phyloP scores from a whole-genome alignment of 2,888 invertebrate genomes.

The Anoplius nigerrimus region DNA sequence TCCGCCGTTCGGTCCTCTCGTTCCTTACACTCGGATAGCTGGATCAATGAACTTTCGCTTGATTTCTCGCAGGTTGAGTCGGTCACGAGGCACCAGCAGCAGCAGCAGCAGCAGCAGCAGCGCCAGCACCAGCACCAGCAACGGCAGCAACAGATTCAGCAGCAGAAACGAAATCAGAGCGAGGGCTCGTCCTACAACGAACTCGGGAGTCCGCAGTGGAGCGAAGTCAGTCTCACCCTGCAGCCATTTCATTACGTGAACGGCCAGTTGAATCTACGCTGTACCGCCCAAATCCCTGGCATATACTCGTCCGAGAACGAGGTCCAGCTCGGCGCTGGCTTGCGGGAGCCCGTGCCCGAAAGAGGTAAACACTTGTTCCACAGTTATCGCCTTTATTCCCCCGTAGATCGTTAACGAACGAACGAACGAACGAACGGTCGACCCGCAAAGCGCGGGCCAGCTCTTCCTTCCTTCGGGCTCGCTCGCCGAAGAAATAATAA shows the following conservation, averaged over 20 bases:
- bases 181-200: constrained; percentile 37
- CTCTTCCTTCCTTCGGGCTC: background rate
- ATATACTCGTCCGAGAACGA: constrained; percentile 83
- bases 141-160: constrained; percentile 39
- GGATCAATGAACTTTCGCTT: constrained; percentile 34
- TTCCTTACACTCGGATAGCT: background rate
- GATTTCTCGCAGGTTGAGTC: constrained; percentile 62
- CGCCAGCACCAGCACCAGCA: background rate
- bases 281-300: constrained; percentile 82
- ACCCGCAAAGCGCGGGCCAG: no score
- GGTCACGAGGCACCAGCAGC: constrained; percentile 47
- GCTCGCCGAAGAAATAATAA: no score
- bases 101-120: background rate
- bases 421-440: no score
- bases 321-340: constrained; percentile 81
- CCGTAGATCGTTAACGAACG: no score
- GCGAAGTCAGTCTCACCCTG: constrained; percentile 79
- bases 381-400: constrained; percentile 2
- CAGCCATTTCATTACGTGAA: constrained; percentile 79
- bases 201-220: constrained; percentile 76
- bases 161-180: constrained; percentile 50
- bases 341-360: constrained; percentile 87
- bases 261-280: constrained; percentile 83
- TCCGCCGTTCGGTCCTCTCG: background rate
- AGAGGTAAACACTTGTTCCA: constrained; percentile 79